phyloP scores from a whole-genome alignment of 2,888 invertebrate species.

The Agrochola macilenta region DNA sequence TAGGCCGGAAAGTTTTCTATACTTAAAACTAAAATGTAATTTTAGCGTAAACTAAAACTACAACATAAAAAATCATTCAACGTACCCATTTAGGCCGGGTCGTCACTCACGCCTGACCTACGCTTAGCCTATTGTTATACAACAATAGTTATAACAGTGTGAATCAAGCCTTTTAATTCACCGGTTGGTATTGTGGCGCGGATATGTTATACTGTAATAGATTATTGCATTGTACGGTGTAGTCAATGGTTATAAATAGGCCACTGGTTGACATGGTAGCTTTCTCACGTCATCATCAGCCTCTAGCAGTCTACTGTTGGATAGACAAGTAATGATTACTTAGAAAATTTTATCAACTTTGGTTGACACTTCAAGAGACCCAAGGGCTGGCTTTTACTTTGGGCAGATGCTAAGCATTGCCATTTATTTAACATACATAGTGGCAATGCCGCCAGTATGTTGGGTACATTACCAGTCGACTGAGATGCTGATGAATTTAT shows the following conservation, averaged over 20 bases:
- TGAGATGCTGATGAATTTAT: neutral
- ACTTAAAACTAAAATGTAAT: neutral
- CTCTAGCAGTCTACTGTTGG: neutral
- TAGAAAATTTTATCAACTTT: too few species aligned
- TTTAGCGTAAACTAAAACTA: neutral
- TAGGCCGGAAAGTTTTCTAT: too few species aligned
- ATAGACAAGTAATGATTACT: too few species aligned
- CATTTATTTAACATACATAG: neutral
- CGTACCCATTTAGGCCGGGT: conserved; percentile 41
- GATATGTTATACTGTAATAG: conserved; percentile 48
- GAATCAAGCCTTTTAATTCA: conserved; percentile 50
- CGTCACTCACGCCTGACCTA: conserved; percentile 57
- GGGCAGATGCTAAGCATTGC: neutral
- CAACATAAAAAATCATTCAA: conserved; percentile 19
- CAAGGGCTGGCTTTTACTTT: neutral
- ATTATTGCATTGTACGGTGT: conserved; percentile 26
- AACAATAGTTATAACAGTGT: conserved; percentile 50
- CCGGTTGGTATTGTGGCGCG: conserved; percentile 22
- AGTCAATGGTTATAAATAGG: neutral
- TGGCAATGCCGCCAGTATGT: neutral
- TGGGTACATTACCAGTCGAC: neutral
- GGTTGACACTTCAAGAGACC: neutral
- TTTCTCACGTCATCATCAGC: conserved; percentile 14
- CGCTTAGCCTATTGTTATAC: conserved; percentile 34
- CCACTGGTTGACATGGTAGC: neutral